Evolutionary conservation across 2,797 vertebrate genomes (phyloP).

Genomic region (Melanitta fusca): DNA sequence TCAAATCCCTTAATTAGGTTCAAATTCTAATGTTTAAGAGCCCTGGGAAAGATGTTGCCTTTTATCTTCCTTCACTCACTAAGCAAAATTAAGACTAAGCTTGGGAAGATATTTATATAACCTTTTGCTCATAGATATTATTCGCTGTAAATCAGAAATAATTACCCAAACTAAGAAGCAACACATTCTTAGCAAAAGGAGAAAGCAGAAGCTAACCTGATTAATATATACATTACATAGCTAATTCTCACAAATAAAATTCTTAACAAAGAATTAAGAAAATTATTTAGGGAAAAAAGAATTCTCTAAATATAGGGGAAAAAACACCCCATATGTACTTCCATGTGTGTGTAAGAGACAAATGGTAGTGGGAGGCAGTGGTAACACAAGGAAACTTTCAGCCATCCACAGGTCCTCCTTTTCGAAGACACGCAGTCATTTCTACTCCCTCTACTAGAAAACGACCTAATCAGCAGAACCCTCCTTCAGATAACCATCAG

Average conservation of each 20-base stretch:
- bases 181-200: background rate
- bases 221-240: background rate
- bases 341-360: rapidly evolving
- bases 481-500: background rate
- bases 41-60: background rate
- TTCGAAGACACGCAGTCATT: background rate
- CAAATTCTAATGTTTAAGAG: background rate
- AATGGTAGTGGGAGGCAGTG: background rate
- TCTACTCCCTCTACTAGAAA: background rate
- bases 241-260: background rate
- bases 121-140: background rate
- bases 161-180: background rate
- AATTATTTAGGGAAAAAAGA: too few species aligned
- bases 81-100: background rate
- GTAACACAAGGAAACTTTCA: background rate
- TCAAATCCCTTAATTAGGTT: background rate
- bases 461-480: background rate
- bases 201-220: background rate
- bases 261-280: background rate
- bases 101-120: background rate
- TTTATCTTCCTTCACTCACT: background rate
- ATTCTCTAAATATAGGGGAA: background rate
- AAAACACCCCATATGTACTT: background rate
- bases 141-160: background rate
- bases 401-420: background rate